phyloP scores from a whole-genome alignment of 2,113 vertebrate species.

The Ictalurus punctatus region DNA sequence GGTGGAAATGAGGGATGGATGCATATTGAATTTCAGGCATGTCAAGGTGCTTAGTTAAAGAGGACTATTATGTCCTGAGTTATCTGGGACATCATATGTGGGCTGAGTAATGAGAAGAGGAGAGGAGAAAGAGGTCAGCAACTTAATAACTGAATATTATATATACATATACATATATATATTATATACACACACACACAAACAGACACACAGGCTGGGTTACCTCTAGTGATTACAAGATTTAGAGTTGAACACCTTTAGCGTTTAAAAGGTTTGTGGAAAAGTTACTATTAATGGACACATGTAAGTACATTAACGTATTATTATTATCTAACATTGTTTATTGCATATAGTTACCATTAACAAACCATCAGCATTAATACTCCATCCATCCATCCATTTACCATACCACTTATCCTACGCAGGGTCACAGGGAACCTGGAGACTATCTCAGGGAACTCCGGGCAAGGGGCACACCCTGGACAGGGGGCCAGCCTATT shows the following conservation, averaged over 20 bases:
- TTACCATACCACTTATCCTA: too few relatives aligned
- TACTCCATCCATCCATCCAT: too few relatives aligned
- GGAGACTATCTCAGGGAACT: too few relatives aligned
- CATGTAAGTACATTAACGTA: too few relatives aligned
- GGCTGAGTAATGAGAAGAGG: constrained; percentile 38
- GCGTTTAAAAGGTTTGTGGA: not conserved
- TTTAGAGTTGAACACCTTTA: too few relatives aligned
- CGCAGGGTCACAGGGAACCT: too few relatives aligned
- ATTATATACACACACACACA: not conserved
- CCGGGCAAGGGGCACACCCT: too few relatives aligned
- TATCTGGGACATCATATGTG: constrained; percentile 29
- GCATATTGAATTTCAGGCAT: constrained; percentile 25
- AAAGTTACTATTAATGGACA: not conserved
- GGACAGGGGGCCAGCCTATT: too few relatives aligned
- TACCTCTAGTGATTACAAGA: not conserved
- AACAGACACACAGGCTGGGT: too few relatives aligned
- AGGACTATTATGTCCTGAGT: constrained; percentile 22
- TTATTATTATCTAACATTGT: too few relatives aligned
- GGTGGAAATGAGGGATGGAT: not conserved
- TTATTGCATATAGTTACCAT: too few relatives aligned
- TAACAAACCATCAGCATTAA: too few relatives aligned
- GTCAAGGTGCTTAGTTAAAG: constrained; percentile 24
- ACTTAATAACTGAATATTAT: not conserved
- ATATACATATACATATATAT: not conserved
- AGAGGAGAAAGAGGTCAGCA: not conserved